These are phyloP conservation scores for human (Homo sapiens) DNA, from an alignment of 2,113 vertebrate species.

Conservation along the genomic window DNA sequence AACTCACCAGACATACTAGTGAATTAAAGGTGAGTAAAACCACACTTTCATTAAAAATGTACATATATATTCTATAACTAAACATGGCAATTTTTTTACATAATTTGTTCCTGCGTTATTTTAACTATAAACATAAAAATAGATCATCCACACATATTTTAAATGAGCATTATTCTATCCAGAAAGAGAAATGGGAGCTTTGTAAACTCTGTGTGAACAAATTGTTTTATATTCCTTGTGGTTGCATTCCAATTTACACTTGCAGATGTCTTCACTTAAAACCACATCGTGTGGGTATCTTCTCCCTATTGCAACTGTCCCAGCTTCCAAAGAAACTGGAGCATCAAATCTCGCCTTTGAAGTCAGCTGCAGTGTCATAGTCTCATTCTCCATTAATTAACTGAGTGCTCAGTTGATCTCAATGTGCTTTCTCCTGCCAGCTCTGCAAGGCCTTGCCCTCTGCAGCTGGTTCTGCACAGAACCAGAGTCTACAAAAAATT, in stretches of 20 bases:
- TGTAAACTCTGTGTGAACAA: background rate
- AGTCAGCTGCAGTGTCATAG: background rate
- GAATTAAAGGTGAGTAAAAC: background rate
- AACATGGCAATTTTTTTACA: background rate
- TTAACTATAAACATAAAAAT: background rate
- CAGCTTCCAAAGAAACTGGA: background rate
- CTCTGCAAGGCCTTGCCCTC: background rate
- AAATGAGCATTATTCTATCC: background rate
- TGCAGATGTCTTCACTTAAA: background rate
- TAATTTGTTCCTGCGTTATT: background rate
- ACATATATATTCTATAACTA: background rate
- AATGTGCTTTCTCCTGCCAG: background rate
- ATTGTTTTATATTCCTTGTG: background rate
- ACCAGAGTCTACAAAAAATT: background rate
- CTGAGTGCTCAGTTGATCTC: background rate
- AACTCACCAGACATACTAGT: background rate
- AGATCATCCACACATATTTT: background rate
- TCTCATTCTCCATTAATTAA: constrained; percentile 17
- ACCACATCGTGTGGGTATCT: background rate
- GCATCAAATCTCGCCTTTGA: background rate
- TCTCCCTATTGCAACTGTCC: background rate
- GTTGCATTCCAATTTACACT: background rate
- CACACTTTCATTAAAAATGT: background rate
- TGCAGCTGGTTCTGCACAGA: background rate
- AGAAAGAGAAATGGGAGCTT: background rate